Evolutionary conservation across 1,140 invertebrate genomes (phyloP), one percentile per base, ranked within the genome.

Genomic region (Trichogramma pretiosum): DNA sequence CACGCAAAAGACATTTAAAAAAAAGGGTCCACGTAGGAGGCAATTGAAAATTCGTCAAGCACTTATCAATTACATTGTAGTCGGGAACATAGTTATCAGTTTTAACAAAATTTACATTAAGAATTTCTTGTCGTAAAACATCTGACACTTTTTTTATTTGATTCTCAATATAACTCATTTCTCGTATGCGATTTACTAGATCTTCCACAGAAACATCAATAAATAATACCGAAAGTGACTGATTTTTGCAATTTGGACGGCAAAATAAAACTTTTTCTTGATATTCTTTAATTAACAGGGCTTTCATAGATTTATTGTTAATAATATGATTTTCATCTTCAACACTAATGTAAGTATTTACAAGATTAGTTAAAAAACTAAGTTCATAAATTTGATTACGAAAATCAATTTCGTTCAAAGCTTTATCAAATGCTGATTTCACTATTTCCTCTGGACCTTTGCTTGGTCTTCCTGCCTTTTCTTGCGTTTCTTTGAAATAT

Each of bases 271-370:
- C n/a, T 26, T 42, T 42, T 3, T 42, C 23, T 3, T 19, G 23
- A 42, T 28, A 42, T 11, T 26, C 19, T 7, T 42, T 28, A 16
- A 42, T 42, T 5, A 42, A 42, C 26, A 42, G 21, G 14, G 13
- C 13, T 41, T 41, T 41, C 5, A 26, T 28, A 5, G n/a, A 17
- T 11, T 28, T 8, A 42, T 42, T 42, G 17, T 28, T 19, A 5
- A 42, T 42, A 28, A 16, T 5, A 10, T n/a, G 13, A 26, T n/a
- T n/a, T n/a, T 42, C 24, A 30, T 17, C 19, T 42, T 42, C 23
- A 9, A 16, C n/a, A 28, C 16, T n/a, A n/a, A n/a, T n/a, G n/a
- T n/a, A 13, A 4, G 14, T 14, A 42, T 24, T 9, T 13, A 42
- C 13, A n/a, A 14, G 21, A 14, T 3, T 3, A 24, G 21, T 26